Evolutionary conservation across 2,113 vertebrate genomes (phyloP).

Genomic region (Progne subis): DNA sequence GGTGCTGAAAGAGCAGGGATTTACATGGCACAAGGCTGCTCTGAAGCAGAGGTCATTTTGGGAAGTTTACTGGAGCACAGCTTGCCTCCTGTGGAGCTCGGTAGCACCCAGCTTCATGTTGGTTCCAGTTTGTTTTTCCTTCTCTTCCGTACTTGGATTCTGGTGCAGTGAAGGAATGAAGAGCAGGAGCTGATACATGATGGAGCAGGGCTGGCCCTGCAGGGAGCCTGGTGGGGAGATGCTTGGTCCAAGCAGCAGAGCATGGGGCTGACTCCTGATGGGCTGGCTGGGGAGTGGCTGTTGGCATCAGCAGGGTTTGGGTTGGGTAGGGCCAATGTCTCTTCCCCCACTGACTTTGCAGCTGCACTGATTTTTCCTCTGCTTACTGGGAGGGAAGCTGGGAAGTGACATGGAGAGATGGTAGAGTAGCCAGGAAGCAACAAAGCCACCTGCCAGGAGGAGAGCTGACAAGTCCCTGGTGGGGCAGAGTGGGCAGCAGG

Average conservation of each 20-base stretch:
- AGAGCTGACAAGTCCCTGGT: neutral
- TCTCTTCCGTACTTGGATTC: neutral
- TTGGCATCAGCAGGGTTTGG: neutral
- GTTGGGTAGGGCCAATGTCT: accelerated
- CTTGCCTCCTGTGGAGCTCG: neutral
- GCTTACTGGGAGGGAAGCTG: neutral
- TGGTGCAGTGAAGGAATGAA: neutral
- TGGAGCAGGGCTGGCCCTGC: neutral
- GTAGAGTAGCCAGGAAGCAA: neutral
- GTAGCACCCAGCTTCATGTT: neutral
- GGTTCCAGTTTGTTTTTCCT: neutral
- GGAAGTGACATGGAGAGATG: neutral
- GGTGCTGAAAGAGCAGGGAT: neutral
- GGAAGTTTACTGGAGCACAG: neutral
- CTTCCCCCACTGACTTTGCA: neutral
- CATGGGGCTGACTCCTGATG: neutral
- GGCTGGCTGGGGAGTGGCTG: neutral
- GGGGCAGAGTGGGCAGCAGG: neutral
- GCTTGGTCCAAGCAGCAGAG: neutral
- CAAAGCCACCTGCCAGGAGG: neutral
- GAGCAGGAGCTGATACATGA: neutral
- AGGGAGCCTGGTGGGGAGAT: neutral
- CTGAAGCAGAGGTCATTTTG: neutral
- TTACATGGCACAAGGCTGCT: neutral
- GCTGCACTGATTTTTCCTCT: neutral